phyloP scores from a whole-genome alignment of 2,113 vertebrate species.

The Gadus chalcogrammus region DNA sequence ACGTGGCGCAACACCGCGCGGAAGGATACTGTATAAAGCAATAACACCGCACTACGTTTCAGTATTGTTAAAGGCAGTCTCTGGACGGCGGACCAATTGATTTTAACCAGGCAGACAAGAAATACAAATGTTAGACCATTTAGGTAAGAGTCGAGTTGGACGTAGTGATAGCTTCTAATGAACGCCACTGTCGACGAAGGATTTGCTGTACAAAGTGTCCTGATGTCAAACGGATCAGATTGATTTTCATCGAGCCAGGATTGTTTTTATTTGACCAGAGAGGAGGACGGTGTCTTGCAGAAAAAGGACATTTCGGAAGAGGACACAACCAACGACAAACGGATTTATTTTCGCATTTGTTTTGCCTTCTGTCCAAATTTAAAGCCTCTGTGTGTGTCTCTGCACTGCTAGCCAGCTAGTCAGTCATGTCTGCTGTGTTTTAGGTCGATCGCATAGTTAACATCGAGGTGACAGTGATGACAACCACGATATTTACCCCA shows the following conservation, averaged over 20 bases:
- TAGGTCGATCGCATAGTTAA: too few relatives aligned
- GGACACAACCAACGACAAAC: not conserved
- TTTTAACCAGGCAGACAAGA: not conserved
- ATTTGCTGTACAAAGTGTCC: slow-evolving; percentile 10
- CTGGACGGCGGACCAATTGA: fast-evolving
- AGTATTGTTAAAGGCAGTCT: slow-evolving; percentile 24
- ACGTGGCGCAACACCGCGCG: not conserved
- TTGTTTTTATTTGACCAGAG: not conserved
- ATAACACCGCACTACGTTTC: not conserved
- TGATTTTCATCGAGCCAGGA: not conserved
- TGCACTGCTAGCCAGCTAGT: too few relatives aligned
- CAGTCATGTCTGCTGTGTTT: too few relatives aligned
- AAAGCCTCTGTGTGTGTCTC: not conserved
- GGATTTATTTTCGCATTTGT: not conserved
- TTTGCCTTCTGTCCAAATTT: too few relatives aligned
- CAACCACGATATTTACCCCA: too few relatives aligned
- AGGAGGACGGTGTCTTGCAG: slow-evolving; percentile 5
- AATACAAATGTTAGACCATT: not conserved
- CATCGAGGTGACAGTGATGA: too few relatives aligned
- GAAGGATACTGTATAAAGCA: not conserved
- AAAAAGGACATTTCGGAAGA: slow-evolving; percentile 1
- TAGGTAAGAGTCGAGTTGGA: too few relatives aligned
- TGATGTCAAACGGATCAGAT: slow-evolving; percentile 22
- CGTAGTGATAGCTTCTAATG: not conserved
- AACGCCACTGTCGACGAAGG: slow-evolving; percentile 7